Evolutionary conservation across 2,113 vertebrate genomes (phyloP), one percentile per base, ranked within the genome.

Genomic region (Miniopterus natalensis): DNA sequence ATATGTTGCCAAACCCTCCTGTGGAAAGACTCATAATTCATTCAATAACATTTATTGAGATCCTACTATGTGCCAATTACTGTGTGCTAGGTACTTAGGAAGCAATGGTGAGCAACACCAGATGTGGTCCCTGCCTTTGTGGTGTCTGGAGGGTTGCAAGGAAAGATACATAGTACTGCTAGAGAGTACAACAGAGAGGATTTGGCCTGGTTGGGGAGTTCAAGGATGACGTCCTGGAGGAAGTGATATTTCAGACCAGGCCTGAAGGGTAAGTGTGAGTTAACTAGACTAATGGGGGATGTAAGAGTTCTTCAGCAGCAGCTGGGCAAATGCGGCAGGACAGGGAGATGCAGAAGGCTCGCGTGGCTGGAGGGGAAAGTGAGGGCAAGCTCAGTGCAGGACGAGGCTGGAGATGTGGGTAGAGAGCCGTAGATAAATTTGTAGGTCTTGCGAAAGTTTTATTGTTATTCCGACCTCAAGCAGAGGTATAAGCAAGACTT

Each of bases 11-110:
- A 77, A 71, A 87, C 27, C 92, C 23, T 84, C 65, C 23, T 95
- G 51, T 84, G 59, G 70, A 53, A 91, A 86, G 31, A 96, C 63
- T 86, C 6, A 53, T 29, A 78, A 65, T 75, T 83, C 45, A 92
- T 25, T 95, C 8, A 77, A 27, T 36, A 66, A 53, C 23, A 71
- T 36, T 80, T 63, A 81, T 9, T 61, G 29, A 84, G 53, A 49
- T 31, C 40, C 29, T 20, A 29, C 14, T 13, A 23, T 88, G 18
- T 73, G 17, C 17, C 17, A 42, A 21, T 27, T 15, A 77, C 21
- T 13, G 9, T 31, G 12, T 36, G 25, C 14, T 42, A 27, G 15
- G 40, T 59, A 21, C 20, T 74, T 57, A 20, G 27, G 73, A 31
- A 12, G 45, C 29, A 31, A 8, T 5, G 1, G 17, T 25, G 17